phyloP scores from a whole-genome alignment of 37 sponge, comb jelly and placozoan genomes.

The Haliclona indistincta region DNA sequence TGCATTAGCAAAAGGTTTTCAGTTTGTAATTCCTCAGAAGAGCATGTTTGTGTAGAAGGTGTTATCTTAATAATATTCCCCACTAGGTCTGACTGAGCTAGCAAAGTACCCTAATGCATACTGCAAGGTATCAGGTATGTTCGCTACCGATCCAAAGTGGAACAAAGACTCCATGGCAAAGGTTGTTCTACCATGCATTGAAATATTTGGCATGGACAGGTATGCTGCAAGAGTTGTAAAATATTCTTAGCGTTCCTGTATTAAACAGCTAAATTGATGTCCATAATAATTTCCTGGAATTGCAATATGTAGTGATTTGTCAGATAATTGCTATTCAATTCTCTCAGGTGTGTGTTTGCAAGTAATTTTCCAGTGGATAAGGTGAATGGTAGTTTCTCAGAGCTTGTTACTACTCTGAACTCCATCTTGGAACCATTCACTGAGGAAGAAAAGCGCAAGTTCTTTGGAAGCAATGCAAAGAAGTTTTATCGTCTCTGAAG shows the following conservation, averaged over 20 bases:
- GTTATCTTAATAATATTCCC: not conserved
- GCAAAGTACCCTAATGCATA: constrained; percentile 57
- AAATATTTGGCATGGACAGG: constrained; percentile 73
- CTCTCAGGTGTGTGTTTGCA: constrained; percentile 84
- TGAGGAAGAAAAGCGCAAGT: constrained; percentile 50
- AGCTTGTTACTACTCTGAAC: constrained; percentile 39
- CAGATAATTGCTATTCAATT: not conserved
- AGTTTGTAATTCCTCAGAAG: too few species aligned
- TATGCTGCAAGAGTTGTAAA: constrained; percentile 7
- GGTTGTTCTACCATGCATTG: constrained; percentile 45
- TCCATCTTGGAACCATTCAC: constrained; percentile 38
- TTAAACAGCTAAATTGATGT: too few species aligned
- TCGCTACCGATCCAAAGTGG: constrained; percentile 68
- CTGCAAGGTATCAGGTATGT: constrained; percentile 74
- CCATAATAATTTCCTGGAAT: too few species aligned
- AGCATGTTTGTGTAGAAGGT: not conserved
- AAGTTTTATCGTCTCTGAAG: constrained; percentile 69
- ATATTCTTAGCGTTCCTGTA: not conserved
- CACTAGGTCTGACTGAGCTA: constrained; percentile 60
- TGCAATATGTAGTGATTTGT: too few species aligned
- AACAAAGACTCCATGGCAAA: constrained; percentile 24
- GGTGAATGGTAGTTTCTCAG: constrained; percentile 70
- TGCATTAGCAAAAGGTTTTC: too few species aligned
- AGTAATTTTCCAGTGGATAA: constrained; percentile 93
- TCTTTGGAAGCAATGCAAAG: constrained; percentile 69